Evolutionary conservation across 2,888 invertebrate species (phyloP).

Genomic region (Ecliptopera silaceata): DNA sequence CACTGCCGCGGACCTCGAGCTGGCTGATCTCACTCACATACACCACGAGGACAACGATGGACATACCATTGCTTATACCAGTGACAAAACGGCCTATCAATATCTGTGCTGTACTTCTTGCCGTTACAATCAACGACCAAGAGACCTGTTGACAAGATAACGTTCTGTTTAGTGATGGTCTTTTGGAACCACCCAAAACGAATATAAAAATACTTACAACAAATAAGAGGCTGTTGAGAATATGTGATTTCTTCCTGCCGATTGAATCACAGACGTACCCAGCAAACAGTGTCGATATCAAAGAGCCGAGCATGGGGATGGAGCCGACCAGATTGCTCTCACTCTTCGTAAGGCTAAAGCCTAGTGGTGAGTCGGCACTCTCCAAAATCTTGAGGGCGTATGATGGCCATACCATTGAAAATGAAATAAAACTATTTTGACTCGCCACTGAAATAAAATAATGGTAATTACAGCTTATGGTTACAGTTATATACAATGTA

Average conservation of each 20-base stretch:
- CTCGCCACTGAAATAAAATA: conserved; percentile 40
- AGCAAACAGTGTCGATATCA: conserved; percentile 33
- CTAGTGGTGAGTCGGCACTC: conserved; percentile 43
- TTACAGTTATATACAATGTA: too few relatives aligned
- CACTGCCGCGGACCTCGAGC: conserved; percentile 38
- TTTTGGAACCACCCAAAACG: too few relatives aligned
- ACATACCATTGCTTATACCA: conserved; percentile 56
- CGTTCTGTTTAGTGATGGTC: not conserved
- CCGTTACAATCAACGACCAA: conserved; percentile 48
- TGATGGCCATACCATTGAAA: conserved; percentile 46
- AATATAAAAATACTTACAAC: conserved; percentile 42
- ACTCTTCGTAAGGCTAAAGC: conserved; percentile 34
- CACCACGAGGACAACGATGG: conserved; percentile 71
- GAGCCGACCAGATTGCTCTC: conserved; percentile 46
- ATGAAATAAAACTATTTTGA: conserved; percentile 32
- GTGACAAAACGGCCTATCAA: conserved; percentile 70
- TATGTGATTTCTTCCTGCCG: conserved; percentile 45
- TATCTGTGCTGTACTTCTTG: conserved; percentile 45
- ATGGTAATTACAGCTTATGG: not conserved
- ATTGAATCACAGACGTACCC: conserved; percentile 42
- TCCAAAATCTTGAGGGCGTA: conserved; percentile 41
- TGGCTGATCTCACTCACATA: conserved; percentile 77
- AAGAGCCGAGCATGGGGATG: conserved; percentile 44
- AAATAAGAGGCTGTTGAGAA: conserved; percentile 38
- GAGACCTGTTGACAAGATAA: conserved; percentile 42